Conservation (phyloP, 2,113 vertebrate species). For the Hyperopisus bebe region DNA sequence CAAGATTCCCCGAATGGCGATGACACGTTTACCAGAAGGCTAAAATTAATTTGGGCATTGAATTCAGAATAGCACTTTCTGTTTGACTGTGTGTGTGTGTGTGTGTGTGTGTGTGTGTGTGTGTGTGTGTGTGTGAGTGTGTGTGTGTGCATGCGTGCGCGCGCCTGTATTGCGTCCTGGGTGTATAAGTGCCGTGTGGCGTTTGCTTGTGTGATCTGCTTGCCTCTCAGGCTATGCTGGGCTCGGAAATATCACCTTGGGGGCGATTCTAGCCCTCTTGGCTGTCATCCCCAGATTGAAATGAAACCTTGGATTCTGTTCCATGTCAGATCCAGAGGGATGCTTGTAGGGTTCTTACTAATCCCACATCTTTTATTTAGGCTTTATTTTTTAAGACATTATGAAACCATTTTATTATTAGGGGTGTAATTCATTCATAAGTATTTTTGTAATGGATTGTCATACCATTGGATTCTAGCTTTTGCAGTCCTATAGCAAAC, state of each 20-base stretch:
- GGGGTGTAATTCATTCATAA: not conserved
- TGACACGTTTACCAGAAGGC: conserved; percentile 7
- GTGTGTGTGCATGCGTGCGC: not conserved
- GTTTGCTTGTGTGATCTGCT: not conserved
- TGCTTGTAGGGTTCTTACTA: not conserved
- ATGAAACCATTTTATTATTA: not conserved
- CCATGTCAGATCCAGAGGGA: not conserved
- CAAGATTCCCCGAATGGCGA: not conserved
- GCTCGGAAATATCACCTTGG: not conserved
- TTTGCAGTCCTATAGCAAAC: not conserved
- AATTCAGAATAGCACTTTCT: not conserved
- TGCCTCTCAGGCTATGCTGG: not conserved
- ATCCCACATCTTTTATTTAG: not conserved
- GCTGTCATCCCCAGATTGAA: not conserved
- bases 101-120: not conserved
- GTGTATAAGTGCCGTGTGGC: not conserved
- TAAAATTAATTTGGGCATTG: not conserved
- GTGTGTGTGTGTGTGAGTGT: not conserved
- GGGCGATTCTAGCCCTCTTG: not conserved
- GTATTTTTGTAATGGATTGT: not conserved
- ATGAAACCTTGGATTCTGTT: not conserved
- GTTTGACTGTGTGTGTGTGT: not conserved
- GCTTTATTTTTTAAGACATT: not conserved
- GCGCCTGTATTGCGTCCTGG: not conserved
- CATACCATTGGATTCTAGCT: not conserved